Evolutionary conservation across 2,888 invertebrate species (phyloP).

Genomic region (Drosophila subsilvestris): DNA sequence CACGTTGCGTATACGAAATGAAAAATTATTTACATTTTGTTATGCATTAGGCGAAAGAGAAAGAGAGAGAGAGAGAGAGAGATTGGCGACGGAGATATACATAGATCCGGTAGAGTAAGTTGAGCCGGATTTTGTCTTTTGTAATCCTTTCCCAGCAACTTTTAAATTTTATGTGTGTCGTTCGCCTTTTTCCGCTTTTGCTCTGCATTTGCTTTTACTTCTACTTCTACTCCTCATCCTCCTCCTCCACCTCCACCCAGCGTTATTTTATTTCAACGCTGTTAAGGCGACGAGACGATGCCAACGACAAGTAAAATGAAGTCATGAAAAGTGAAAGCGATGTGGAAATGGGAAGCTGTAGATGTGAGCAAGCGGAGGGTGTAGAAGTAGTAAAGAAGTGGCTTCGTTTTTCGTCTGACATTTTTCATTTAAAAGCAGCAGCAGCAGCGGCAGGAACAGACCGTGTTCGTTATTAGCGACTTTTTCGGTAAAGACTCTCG

Average conservation of each 20-base stretch:
- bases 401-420: conserved; percentile 36
- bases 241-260: no score
- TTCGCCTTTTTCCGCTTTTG: conserved; percentile 28
- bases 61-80: neutral
- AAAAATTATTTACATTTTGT: conserved; percentile 53
- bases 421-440: conserved; percentile 14
- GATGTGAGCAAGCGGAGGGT: neutral
- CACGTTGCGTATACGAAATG: conserved; percentile 47
- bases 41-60: conserved; percentile 26
- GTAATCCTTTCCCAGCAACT: conserved; percentile 29
- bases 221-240: neutral
- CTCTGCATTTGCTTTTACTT: conserved; percentile 24
- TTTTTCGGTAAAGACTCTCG: conserved; percentile 21
- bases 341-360: conserved; percentile 11
- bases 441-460: neutral
- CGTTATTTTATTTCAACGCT: conserved; percentile 42
- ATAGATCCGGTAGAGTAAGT: neutral
- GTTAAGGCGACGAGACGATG: conserved; percentile 47
- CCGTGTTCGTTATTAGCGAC: conserved; percentile 52
- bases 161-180: conserved; percentile 56
- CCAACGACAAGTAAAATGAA: conserved; percentile 50
- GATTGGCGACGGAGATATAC: neutral
- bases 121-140: conserved; percentile 48
- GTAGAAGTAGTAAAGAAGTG: neutral
- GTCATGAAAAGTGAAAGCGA: conserved; percentile 62